phyloP scores from a whole-genome alignment of 2,888 invertebrate genomes.

The Ernsta delagoae region DNA sequence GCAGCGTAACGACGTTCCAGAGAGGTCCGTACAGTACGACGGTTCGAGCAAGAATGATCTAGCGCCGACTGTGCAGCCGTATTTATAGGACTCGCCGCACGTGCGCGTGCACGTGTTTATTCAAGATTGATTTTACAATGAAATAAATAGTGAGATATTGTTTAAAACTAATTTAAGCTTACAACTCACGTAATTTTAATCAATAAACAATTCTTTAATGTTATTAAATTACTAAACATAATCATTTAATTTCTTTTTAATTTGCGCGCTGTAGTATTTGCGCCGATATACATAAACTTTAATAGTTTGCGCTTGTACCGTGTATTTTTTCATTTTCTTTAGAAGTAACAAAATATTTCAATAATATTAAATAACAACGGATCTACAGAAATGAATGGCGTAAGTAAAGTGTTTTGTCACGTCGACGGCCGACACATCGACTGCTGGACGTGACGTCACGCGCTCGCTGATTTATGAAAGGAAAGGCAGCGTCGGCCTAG shows the following conservation, averaged over 20 bases:
- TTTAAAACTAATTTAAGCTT: neutral
- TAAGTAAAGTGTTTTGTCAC: slow-evolving; percentile 63
- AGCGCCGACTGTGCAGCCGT: neutral
- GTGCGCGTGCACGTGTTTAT: neutral
- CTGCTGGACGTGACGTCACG: slow-evolving; percentile 73
- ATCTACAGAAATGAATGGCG: slow-evolving; percentile 2
- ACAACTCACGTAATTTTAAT: neutral
- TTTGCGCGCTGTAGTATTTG: neutral
- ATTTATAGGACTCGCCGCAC: neutral
- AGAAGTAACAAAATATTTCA: neutral
- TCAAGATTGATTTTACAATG: neutral
- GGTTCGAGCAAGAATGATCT: neutral
- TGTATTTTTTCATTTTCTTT: too few species aligned
- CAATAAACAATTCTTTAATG: neutral
- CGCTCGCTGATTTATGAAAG: slow-evolving; percentile 72
- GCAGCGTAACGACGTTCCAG: neutral
- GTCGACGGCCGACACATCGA: slow-evolving; percentile 66
- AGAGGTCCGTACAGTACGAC: neutral
- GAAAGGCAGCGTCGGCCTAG: slow-evolving; percentile 58
- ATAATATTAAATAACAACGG: neutral
- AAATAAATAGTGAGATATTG: neutral
- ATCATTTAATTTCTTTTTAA: neutral
- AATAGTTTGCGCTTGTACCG: too few species aligned
- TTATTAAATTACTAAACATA: neutral
- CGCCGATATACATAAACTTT: neutral